These are phyloP conservation scores for Aegithalos caudatus DNA, from an alignment of 2,113 vertebrate genomes.

Conservation along the genomic window DNA sequence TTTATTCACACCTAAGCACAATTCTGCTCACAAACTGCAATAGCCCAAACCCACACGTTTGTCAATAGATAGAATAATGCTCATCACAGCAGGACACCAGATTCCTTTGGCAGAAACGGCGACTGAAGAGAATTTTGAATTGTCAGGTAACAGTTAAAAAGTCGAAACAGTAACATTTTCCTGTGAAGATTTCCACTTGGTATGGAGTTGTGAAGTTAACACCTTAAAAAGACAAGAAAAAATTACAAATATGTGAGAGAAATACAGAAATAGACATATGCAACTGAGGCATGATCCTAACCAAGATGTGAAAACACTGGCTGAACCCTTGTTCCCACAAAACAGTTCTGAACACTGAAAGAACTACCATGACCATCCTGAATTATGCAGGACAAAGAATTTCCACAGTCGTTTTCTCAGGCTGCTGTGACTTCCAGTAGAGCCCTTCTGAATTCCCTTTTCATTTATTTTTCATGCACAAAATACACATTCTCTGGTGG, in stretches of 20 bases:
- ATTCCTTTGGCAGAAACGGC: neutral
- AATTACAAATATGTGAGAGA: neutral
- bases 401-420: neutral
- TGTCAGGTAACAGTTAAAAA: neutral
- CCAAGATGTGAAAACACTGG: neutral
- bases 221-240: slow-evolving; percentile 44
- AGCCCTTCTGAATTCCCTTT: neutral
- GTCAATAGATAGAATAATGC: neutral
- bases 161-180: neutral
- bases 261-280: neutral
- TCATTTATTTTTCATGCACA: neutral
- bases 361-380: neutral
- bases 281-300: neutral
- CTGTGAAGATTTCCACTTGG: neutral
- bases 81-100: neutral
- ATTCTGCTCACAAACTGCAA: neutral
- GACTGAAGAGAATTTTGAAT: neutral
- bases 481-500: too few relatives aligned
- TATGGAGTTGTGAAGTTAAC: neutral
- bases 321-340: neutral
- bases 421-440: rapidly evolving
- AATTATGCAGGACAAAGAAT: neutral
- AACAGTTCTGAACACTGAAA: neutral
- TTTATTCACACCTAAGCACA: neutral
- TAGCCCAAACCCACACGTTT: rapidly evolving